These are phyloP conservation scores for Pachyuromys duprasi DNA, from an alignment of 2,797 vertebrate genomes.

Conservation along the genomic window DNA sequence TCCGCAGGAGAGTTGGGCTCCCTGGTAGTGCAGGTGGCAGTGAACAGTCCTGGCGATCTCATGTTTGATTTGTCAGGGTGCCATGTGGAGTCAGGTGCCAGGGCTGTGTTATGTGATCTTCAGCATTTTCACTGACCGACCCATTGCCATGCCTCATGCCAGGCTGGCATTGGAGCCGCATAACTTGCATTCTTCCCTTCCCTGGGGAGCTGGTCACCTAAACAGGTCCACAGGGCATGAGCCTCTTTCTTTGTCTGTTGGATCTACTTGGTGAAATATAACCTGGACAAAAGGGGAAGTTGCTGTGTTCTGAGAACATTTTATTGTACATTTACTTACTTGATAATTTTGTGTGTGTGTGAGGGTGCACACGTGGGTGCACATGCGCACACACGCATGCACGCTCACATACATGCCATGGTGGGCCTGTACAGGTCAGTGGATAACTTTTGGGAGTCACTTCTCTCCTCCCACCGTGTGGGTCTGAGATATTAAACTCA, in stretches of 20 bases:
- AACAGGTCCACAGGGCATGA: background rate
- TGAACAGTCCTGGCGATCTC: slow-evolving; percentile 47
- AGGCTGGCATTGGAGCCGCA: background rate
- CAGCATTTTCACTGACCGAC: background rate
- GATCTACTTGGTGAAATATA: background rate
- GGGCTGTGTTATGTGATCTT: slow-evolving; percentile 33
- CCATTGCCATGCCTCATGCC: background rate
- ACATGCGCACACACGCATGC: background rate
- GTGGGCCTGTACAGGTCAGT: background rate
- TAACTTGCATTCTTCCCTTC: slow-evolving; percentile 49
- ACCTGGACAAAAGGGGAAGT: accelerated
- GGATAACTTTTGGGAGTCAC: background rate
- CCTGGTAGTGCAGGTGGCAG: background rate
- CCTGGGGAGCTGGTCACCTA: slow-evolving; percentile 18
- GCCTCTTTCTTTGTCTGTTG: background rate
- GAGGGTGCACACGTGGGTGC: too few relatives aligned
- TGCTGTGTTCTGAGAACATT: background rate
- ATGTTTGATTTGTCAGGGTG: slow-evolving; percentile 75
- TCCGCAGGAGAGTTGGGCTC: slow-evolving; percentile 35
- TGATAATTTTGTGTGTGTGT: background rate
- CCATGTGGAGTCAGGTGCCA: slow-evolving; percentile 54
- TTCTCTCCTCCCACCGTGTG: background rate
- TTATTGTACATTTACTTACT: background rate
- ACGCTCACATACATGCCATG: too few relatives aligned
- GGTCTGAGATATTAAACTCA: background rate